These are phyloP conservation scores for Pseudorhiza aurosa DNA, from an alignment of 30 jellyfish, hydroid and myxozoan genomes.

Conservation along the genomic window DNA sequence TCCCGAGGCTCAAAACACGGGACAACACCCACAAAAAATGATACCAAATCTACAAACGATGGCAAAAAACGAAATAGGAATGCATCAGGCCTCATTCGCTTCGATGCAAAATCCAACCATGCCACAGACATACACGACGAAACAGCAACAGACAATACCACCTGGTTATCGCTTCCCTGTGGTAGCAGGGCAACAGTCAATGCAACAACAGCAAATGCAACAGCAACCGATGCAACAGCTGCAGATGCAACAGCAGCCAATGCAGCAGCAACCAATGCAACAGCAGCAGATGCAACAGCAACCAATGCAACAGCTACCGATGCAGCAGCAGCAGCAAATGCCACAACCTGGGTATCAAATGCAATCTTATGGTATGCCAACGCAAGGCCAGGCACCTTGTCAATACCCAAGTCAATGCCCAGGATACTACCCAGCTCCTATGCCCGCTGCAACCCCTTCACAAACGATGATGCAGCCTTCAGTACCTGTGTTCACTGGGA, in stretches of 20 bases:
- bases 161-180: constrained; percentile 53
- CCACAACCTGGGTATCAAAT: constrained; percentile 44
- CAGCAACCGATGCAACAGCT: constrained; percentile 56
- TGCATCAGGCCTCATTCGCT: constrained; percentile 1
- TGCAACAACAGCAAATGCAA: constrained; percentile 36
- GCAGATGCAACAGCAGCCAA: constrained; percentile 54
- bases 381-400: constrained; percentile 68
- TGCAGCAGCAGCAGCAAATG: constrained; percentile 45
- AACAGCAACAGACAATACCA: constrained; percentile 53
- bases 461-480: constrained; percentile 56
- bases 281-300: constrained; percentile 10
- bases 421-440: constrained; percentile 25
- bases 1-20: background rate
- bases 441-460: constrained; percentile 51
- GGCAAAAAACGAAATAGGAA: constrained; percentile 19
- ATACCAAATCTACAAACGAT: background rate
- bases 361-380: constrained; percentile 54
- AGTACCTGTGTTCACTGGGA: constrained; percentile 47
- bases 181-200: constrained; percentile 27
- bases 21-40: constrained; percentile 19
- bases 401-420: constrained; percentile 69
- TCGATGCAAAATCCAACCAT: constrained; percentile 37
- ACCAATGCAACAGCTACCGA: constrained; percentile 25
- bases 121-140: constrained; percentile 33
- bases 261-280: constrained; percentile 20